Evolutionary conservation across 2,888 invertebrate genomes (phyloP), one percentile per base, ranked within the genome.

Genomic region (Eugnorisma glareosa): DNA sequence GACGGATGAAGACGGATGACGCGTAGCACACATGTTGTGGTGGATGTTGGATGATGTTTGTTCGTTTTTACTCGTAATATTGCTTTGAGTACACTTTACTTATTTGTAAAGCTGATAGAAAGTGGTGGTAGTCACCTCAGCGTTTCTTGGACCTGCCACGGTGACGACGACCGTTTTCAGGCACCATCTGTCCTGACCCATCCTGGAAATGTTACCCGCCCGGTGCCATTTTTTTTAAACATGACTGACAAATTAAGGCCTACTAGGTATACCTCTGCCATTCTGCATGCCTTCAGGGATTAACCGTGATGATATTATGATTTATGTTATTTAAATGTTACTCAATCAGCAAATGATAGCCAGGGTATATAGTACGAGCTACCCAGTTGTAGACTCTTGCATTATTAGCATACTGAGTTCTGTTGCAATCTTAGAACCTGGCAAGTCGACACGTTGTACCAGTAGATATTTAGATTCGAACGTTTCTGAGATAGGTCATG

Each of bases 381-480:
- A 78, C 72, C 82, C 37, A 82, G 69, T 43, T 82, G 24, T 59
- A 11, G 31, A 64, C 48, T 69, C 21, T 51, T 40, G 11, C 45
- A 45, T 74, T 72, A 72, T 82, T 83, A 83, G 74, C 79, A 75
- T 82, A 69, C 31, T 66, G 40, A 75, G 48, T 59, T 73, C 75
- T 83, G 83, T 82, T 75, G 82, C 83, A 83, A 83, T 83, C 63
- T 82, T 21, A 45, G 69, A 69, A 73, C 48, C 82, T 78, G 75
- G 83, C 78, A 82, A 59, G 54, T 66, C 45, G 35, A 82, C 67
- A 51, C 31, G 78, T 69, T 45, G 1, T 57, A 45, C 43, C 40
- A 67, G 15, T 63, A 51, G n/a, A 10, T 78, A 59, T 13, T 28
- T 71, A 63, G 37, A 54, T 24, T 63, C 37, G 45, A 77, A 66